Evolutionary conservation across 2,888 invertebrate species (phyloP).

Genomic region (Hypomecis punctinalis): DNA sequence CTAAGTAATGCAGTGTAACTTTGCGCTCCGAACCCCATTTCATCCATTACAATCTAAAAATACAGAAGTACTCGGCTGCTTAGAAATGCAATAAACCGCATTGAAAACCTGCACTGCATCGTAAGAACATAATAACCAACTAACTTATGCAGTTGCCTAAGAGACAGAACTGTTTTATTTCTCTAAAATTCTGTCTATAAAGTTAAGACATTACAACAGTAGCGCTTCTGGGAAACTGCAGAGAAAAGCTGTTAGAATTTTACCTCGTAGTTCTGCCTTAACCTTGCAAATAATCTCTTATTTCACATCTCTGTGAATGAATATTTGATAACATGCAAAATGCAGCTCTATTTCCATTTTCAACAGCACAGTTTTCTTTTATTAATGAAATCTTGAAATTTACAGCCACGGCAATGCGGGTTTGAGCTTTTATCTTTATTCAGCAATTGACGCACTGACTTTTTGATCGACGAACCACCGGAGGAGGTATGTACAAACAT

Average conservation of each 20-base stretch:
- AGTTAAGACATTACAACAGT: not conserved
- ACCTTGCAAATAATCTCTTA: constrained; percentile 12
- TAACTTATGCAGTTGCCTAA: not conserved
- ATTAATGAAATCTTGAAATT: not conserved
- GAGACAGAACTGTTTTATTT: not conserved
- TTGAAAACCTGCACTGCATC: constrained; percentile 15
- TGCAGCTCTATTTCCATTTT: not conserved
- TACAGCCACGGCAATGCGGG: too few species aligned
- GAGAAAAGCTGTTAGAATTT: not conserved
- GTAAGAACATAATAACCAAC: not conserved
- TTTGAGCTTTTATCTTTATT: too few species aligned
- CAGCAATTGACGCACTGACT: too few species aligned
- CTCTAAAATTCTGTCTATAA: too few species aligned
- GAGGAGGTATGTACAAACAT: too few species aligned
- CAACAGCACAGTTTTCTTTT: not conserved
- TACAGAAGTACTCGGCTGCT: not conserved
- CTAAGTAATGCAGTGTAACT: not conserved
- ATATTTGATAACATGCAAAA: constrained; percentile 10
- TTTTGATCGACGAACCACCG: too few species aligned
- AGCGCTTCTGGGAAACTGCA: not conserved
- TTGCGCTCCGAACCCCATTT: not conserved
- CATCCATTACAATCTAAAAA: not conserved
- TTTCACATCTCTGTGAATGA: constrained; percentile 10
- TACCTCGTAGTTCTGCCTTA: not conserved
- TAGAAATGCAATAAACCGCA: constrained; percentile 17